Base-by-base conservation (phyloP, 1,140 invertebrate species). In the Sycophaga agraensis region DNA sequence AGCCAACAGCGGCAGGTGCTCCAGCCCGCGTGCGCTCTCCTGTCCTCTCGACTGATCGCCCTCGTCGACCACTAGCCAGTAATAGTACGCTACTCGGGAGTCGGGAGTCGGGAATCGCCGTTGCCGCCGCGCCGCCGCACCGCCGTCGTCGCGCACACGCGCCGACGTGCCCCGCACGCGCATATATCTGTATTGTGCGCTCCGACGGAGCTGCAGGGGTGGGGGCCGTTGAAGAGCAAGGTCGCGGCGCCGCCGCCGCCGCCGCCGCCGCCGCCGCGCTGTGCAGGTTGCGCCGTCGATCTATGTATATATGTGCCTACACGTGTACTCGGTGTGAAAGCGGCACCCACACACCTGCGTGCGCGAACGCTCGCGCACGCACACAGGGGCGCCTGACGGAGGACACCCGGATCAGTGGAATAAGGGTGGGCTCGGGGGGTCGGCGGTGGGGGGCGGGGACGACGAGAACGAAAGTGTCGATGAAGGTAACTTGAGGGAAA, bases 181-280 rank as follows among this genome's bases (percentile, higher is more conserved):
- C n/a, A n/a, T n/a, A n/a, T n/a, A n/a, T n/a, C n/a, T 31, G 28
- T 6, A 31, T 31, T 31, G 5, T 4, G 28, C 28, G 11, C 28
- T 31, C 28, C 28, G 28, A 31, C 4, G 5, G 28, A 11, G 11
- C 28, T 4, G 5, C 28, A 4, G 28, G 28, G 28, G 4, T 31
- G 4, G 28, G 5, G 28, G 28, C 28, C 28, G 28, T 6, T 31
- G 59, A 61, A 54, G 59, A 61, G 59, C 59, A 61, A 61, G 59
- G 59, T 61, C 59, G 59, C 42, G 48, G n/a, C 45, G 22, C 24
- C 34, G 35, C 37, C 50, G 35, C 35, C 12, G 26, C 26, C 46
- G 46, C n/a, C 40, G 50, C 19, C 48, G 35, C 35, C 34, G 35
- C 17, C 49, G 49, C 49, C 8, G 26, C 42, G 42, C 42, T 1